Evolutionary conservation across 1,140 invertebrate genomes (phyloP).

Genomic region (Pseudomyrmex sp.): DNA sequence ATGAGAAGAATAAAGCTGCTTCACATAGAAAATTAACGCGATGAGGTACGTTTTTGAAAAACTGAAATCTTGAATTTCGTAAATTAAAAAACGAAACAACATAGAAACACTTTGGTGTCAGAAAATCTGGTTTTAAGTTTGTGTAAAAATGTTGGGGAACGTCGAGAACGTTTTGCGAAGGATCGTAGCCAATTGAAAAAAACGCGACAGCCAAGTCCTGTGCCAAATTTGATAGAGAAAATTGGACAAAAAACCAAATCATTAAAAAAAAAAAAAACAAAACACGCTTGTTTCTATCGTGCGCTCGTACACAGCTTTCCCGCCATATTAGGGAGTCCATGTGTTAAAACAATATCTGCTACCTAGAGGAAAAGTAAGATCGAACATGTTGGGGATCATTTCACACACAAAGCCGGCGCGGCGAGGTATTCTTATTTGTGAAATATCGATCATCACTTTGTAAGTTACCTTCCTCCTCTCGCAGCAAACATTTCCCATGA

Average conservation of each 20-base stretch:
- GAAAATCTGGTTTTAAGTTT: neutral
- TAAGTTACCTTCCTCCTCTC: neutral
- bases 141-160: neutral
- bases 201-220: conserved; percentile 54
- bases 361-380: conserved; percentile 28
- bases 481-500: no score
- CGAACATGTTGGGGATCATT: neutral
- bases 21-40: no score
- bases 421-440: neutral
- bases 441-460: neutral
- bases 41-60: no score
- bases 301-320: conserved; percentile 51
- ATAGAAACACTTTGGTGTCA: neutral
- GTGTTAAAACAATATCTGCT: conserved; percentile 36
- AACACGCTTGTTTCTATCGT: conserved; percentile 33
- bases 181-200: conserved; percentile 33
- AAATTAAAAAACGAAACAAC: no score
- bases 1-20: no score
- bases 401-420: neutral
- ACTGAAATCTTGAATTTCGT: no score
- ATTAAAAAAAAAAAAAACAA: conserved; percentile 16
- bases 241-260: conserved; percentile 31
- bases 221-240: conserved; percentile 64
- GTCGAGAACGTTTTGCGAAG: conserved; percentile 14
- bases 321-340: conserved; percentile 46